Percentiles rank a stretch among this genome's conserved stretches.
These are phyloP conservation scores for Onychorhynchus coronatus DNA, from an alignment of 2,113 vertebrate genomes.

Conservation along the genomic window DNA sequence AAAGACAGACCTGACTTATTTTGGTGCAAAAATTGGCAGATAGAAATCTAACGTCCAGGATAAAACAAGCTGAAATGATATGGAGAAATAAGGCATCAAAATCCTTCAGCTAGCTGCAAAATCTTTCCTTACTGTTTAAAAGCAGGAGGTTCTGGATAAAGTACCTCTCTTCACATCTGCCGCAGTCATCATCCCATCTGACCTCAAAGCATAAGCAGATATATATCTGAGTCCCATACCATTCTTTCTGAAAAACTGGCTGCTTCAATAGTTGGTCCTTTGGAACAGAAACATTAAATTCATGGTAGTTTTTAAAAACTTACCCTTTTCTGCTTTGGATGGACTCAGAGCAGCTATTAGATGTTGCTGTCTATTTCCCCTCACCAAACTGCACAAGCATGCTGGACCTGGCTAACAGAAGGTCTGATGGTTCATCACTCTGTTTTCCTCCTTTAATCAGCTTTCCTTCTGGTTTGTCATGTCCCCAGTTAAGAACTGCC, in stretches of 20 bases:
- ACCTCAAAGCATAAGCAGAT: not conserved
- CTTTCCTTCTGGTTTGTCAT: not conserved
- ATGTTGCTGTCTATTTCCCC: not conserved
- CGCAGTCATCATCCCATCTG: not conserved
- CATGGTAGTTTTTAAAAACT: not conserved
- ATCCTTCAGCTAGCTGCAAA: not conserved
- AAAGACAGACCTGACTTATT: not conserved
- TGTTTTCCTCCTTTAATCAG: not conserved
- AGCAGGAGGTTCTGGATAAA: not conserved
- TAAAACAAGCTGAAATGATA: not conserved
- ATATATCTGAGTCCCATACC: not conserved
- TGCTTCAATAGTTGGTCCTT: not conserved
- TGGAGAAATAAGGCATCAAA: not conserved
- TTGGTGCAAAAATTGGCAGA: not conserved
- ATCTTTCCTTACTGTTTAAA: not conserved
- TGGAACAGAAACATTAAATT: not conserved
- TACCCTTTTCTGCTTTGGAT: not conserved
- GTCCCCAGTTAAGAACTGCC: not conserved
- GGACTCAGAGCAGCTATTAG: not conserved
- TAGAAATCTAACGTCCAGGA: not conserved
- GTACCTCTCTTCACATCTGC: not conserved
- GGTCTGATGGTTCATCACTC: not conserved
- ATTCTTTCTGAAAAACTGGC: not conserved
- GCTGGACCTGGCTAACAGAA: not conserved
- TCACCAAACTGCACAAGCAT: not conserved